A percentile compares a stretch with the other conserved stretches of the same genome.
phyloP scores from a whole-genome alignment of 2,113 vertebrate species.

The Budorcas taxicolor region DNA sequence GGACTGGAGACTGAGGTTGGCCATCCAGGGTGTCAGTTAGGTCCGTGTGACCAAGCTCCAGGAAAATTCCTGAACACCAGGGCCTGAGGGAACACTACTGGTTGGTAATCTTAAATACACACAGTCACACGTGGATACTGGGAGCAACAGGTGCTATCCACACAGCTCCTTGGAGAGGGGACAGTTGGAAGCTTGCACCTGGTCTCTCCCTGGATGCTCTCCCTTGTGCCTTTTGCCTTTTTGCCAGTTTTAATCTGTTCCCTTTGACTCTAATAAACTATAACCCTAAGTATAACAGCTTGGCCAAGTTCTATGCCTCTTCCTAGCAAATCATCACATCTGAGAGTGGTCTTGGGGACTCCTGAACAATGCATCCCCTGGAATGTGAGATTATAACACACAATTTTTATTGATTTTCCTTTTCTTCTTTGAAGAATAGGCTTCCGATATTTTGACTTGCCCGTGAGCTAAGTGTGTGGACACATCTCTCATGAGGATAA shows the following conservation, averaged over 20 bases:
- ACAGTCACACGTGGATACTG: background rate
- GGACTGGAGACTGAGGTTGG: background rate
- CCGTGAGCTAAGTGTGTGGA: background rate
- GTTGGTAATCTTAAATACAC: background rate
- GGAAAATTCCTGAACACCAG: background rate
- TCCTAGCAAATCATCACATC: background rate
- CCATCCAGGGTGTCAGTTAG: background rate
- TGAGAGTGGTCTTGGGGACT: background rate
- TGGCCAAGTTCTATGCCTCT: background rate
- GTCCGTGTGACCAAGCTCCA: background rate
- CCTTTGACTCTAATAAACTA: background rate
- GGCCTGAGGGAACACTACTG: background rate
- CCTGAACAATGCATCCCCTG: background rate
- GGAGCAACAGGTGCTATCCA: background rate
- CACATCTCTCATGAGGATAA: background rate
- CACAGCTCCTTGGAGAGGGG: background rate
- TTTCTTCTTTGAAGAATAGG: background rate
- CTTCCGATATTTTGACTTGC: background rate
- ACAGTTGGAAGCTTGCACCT: background rate
- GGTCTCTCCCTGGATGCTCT: background rate
- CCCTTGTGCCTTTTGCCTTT: background rate
- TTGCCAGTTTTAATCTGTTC: background rate
- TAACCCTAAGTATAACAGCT: background rate
- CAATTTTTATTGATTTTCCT: background rate
- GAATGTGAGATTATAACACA: background rate